Conservation (phyloP, 1,140 invertebrate genomes). For the Colletes latitarsis region DNA sequence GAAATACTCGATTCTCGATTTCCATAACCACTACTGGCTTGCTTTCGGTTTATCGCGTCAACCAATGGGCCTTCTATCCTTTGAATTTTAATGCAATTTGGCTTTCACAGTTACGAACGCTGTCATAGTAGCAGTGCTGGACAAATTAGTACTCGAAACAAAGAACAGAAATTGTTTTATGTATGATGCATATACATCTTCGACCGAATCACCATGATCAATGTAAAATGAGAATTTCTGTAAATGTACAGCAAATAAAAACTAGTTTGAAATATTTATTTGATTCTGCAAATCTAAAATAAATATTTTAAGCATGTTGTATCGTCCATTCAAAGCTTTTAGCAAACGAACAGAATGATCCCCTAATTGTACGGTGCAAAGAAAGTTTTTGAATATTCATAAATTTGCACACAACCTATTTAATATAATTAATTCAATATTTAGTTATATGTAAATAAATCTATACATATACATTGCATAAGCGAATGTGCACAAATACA, state of each 20-base stretch:
- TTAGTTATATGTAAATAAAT: neutral
- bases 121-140: neutral
- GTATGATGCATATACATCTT: neutral
- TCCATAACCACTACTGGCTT: neutral
- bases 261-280: conserved; percentile 1
- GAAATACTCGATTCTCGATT: neutral
- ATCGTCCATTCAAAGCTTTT: neutral
- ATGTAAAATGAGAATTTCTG: neutral
- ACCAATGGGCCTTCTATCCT: neutral
- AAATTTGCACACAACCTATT: neutral
- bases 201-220: neutral
- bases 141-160: neutral
- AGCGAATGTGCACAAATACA: conserved; percentile 9
- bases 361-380: neutral
- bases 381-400: neutral
- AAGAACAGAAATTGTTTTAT: neutral
- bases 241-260: neutral
- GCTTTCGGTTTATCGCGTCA: conserved; percentile 6
- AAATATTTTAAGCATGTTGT: neutral
- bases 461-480: neutral
- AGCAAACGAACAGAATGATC: neutral
- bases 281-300: too few relatives aligned
- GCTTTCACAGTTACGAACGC: neutral
- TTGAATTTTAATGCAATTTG: neutral
- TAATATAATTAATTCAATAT: conserved; percentile 4